Evolutionary conservation across 1,140 invertebrate species (phyloP), one percentile per base, ranked within the genome.

Genomic region (Hycleus phaleratus): DNA sequence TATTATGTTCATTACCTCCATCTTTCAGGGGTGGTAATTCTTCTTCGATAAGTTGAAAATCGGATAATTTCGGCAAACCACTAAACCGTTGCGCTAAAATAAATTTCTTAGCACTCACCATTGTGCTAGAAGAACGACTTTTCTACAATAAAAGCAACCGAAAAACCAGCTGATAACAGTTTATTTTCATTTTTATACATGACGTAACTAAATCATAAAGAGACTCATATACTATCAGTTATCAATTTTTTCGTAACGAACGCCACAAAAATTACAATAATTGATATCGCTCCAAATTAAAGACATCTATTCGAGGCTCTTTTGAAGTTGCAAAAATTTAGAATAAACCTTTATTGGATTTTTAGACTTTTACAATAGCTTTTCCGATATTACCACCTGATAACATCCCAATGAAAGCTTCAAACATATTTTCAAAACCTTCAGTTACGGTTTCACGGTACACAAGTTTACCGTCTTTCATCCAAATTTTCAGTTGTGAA

Each of bases 21-120:
- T 85, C 75, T 66, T 83, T 76, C 42, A 87, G 59, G 25, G 75
- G 68, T 7, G 81, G 82, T 26, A 87, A 60, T 57, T 84, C 78
- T 69, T 87, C 82, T 69, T 85, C 81, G 0, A 82, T 75, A 12
- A 87, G 69, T 66, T 80, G 71, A 40, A 87, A 78, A 71, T 88
- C 83, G 24, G 74, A 75, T 43, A 72, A 70, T 63, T 85, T 84
- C 7, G 85, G 84, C 57, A 82, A 78, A 10, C 82, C 83, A 61
- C 80, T 71, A 67, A 86, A 86, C 61, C 81, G 76, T 63, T 82
- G 82, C 0, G 71, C 78, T 9, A 85, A 64, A n/a, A 85, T 73
- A 65, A 79, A 85, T 72, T 81, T 84, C 62, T 77, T 80, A 3
- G 78, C 75, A 49, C 71, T 75, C 1, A 82, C 74, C 76, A 80